Conservation (phyloP, 2,888 invertebrate species). For the Theretra japonica region DNA sequence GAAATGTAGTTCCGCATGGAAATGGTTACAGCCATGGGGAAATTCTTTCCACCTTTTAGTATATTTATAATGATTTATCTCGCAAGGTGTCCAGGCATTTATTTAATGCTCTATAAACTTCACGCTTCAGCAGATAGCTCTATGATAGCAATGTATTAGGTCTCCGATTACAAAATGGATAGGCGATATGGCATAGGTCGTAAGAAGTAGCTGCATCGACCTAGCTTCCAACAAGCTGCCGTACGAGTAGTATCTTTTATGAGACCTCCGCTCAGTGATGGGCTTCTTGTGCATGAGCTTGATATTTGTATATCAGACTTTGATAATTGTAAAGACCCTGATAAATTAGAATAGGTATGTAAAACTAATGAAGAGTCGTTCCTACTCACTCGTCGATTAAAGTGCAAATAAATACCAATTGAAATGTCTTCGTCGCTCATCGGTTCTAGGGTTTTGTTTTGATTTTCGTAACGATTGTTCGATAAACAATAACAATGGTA, state of each 20-base stretch:
- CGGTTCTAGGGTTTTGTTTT: slow-evolving; percentile 6
- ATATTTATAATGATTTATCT: background rate
- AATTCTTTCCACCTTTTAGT: background rate
- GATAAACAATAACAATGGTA: background rate
- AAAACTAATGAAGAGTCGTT: background rate
- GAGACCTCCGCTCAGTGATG: too few species aligned
- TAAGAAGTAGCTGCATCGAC: too few species aligned
- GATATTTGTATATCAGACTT: too few species aligned
- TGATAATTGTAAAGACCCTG: too few species aligned
- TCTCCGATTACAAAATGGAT: too few species aligned
- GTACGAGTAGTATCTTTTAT: too few species aligned
- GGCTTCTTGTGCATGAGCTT: too few species aligned
- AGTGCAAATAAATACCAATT: slow-evolving; percentile 13
- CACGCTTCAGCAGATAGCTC: too few species aligned
- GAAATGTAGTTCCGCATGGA: slow-evolving; percentile 18
- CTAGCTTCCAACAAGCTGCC: too few species aligned
- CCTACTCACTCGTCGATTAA: background rate
- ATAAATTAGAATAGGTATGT: background rate
- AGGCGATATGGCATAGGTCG: too few species aligned
- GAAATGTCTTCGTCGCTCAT: background rate
- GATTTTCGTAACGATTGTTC: background rate
- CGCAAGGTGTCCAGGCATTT: background rate
- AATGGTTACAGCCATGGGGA: background rate
- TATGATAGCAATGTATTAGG: background rate
- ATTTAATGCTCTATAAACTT: background rate